A percentile compares a stretch with the other conserved stretches of the same genome.
phyloP scores from a whole-genome alignment of 1,140 invertebrate genomes.

The Vanessa atalanta region DNA sequence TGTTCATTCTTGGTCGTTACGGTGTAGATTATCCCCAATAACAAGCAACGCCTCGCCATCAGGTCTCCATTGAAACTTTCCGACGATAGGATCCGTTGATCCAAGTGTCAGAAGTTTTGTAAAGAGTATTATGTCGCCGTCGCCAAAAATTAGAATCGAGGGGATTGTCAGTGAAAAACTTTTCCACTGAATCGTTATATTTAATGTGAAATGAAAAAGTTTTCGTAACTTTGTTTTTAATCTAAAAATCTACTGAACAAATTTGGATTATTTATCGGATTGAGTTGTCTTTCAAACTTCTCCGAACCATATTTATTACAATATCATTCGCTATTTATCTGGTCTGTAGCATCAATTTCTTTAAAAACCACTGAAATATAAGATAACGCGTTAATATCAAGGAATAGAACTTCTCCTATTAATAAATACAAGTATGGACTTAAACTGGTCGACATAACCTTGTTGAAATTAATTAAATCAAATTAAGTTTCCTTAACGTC shows the following conservation, averaged over 20 bases:
- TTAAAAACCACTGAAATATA: no score
- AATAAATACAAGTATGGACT: no score
- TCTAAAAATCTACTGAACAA: conserved; percentile 19
- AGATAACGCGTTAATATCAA: no score
- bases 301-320: not conserved
- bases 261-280: conserved; percentile 8
- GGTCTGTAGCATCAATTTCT: not conserved
- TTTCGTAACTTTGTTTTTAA: conserved; percentile 20
- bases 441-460: no score
- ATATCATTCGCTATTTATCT: not conserved
- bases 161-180: conserved; percentile 8
- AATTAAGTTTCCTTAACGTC: no score
- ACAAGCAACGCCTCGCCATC: not conserved
- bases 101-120: conserved; percentile 20
- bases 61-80: conserved; percentile 21
- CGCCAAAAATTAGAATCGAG: conserved; percentile 25
- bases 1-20: conserved; percentile 12
- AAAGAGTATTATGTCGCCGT: conserved; percentile 21
- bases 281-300: conserved; percentile 1
- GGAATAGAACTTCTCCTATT: no score
- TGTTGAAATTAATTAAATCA: no score
- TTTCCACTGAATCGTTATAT: conserved; percentile 22
- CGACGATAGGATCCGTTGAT: conserved; percentile 16
- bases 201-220: conserved; percentile 19
- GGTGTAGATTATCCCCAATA: conserved; percentile 16